Evolutionary conservation across 92 coral and sea anemone species (phyloP), one percentile per base, ranked within the genome.

Genomic region (Plumapathes pennacea): DNA sequence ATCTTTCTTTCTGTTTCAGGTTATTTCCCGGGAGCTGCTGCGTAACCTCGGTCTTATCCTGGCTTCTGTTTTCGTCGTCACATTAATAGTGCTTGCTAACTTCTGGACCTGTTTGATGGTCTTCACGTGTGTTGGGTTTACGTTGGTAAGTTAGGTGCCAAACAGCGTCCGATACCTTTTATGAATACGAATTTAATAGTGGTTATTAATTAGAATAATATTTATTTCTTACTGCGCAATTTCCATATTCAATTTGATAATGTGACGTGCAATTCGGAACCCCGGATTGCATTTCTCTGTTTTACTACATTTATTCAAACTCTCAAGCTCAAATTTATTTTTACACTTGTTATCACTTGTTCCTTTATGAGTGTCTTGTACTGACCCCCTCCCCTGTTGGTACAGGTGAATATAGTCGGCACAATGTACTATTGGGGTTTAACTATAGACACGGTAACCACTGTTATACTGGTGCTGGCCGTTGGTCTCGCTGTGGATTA

Each of bases 81-180:
- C 96, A 6, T 63, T 92, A 6, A 22, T 92, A 4, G 83, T 92
- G 2, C 74, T 92, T 41, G 97, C 97, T 7, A 92, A 86, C 71
- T 64, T 89, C 21, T 80, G 95, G 82, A 72, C 97, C 5, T 86
- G 91, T 4, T 56, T 91, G 10, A 69, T 87, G 85, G 97, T 91
- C 10, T 69, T 88, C 20, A 67, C 80, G 12, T 91, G 97, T 25
- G 81, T 91, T 6, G 91, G 81, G 33, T 91, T 83, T 44, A 91
- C 97, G 14, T 62, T 91, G 76, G 97, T 91, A 86, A 67, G 97
- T 78, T n/a, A n/a, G n/a, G n/a, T n/a, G n/a, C n/a, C n/a, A n/a
- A n/a, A n/a, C n/a, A n/a, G n/a, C n/a, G n/a, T n/a, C n/a, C n/a
- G n/a, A n/a, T n/a, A n/a, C n/a, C n/a, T n/a, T n/a, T n/a, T n/a